These are phyloP conservation scores for Oeneis ivallda DNA, from an alignment of 2,888 invertebrate species.

Conservation along the genomic window DNA sequence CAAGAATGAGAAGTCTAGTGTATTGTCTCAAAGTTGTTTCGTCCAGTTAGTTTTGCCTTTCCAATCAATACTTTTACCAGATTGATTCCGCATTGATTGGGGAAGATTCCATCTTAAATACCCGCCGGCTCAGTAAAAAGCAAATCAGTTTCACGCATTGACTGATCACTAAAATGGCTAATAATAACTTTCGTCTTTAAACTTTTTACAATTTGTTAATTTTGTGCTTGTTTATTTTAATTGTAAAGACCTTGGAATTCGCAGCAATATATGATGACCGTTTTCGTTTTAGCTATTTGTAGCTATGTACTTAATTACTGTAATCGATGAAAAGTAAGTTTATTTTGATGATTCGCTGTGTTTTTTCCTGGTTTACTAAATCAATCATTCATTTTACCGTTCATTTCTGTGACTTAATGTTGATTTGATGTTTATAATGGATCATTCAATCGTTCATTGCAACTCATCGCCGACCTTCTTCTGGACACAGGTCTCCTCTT, in stretches of 20 bases:
- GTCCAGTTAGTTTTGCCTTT: not conserved
- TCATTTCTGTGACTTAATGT: not conserved
- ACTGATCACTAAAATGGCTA: not conserved
- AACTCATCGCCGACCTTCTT: too few species aligned
- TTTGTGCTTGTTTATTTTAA: not conserved
- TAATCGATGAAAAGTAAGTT: not conserved
- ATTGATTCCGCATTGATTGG: not conserved
- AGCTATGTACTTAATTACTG: not conserved
- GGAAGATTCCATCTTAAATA: not conserved
- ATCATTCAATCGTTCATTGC: too few species aligned
- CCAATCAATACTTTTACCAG: not conserved
- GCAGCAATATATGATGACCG: not conserved
- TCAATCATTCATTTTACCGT: not conserved
- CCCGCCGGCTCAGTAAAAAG: not conserved
- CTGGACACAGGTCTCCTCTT: too few species aligned
- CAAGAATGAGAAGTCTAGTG: too few species aligned
- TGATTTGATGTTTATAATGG: not conserved
- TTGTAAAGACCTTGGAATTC: conserved; percentile 4
- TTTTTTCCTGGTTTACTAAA: not conserved
- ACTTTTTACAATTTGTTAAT: not conserved
- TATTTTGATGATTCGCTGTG: not conserved
- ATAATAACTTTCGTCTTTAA: not conserved
- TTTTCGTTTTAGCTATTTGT: not conserved
- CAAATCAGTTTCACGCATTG: not conserved
- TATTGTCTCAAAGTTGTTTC: not conserved